Evolutionary conservation across 37 sponge, comb jelly and placozoan species (phyloP), one percentile per base, ranked within the genome.

Genomic region (Geodia barretti): DNA sequence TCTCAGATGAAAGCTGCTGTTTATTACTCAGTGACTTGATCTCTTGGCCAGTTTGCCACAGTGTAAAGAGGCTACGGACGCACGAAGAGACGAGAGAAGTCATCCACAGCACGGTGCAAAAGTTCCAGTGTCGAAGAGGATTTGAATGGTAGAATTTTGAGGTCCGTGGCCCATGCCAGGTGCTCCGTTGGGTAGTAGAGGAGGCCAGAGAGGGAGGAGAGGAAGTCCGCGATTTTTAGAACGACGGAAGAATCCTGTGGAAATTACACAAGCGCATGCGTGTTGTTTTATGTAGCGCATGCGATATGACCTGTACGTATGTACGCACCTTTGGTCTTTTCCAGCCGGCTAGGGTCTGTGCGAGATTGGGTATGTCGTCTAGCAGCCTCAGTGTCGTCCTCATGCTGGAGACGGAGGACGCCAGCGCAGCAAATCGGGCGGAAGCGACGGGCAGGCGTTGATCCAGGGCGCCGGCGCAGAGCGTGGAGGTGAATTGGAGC

Each of bases 171-270:
- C 92, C 92, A 92, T 8, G 92, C 92, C 28, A 87, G 11, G 79
- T 92, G 89, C 72, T 92, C 92, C 41, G 66, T 36, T 17, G 92
- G 92, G 62, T 88, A 92, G 71, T 92, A 92, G 33, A 92, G 60
- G 47, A 79, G 92, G 21, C 60, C 62, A 36, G 62, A 70, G 35
- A 70, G 39, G 2, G 20, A 41, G 29, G 26, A 73, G 41, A 73
- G 64, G 25, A 37, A 25, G 29, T 64, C 78, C 33, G 78, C 38
- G 21, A 37, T 35, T 23, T 9, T 63, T 9, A 33, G 29, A 9
- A 35, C 2, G 14, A 26, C 32, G 32, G 41, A 39, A 20, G 29
- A 17, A 0, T 26, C 75, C 75, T 74, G 59, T n/a, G 47, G 58
- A 4, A 30, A n/a, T 9, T 14, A 74, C 11, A 17, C 32, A 43